These are phyloP conservation scores for Cyprinus carpio DNA, from an alignment of 2,113 vertebrate genomes.

Conservation along the genomic window DNA sequence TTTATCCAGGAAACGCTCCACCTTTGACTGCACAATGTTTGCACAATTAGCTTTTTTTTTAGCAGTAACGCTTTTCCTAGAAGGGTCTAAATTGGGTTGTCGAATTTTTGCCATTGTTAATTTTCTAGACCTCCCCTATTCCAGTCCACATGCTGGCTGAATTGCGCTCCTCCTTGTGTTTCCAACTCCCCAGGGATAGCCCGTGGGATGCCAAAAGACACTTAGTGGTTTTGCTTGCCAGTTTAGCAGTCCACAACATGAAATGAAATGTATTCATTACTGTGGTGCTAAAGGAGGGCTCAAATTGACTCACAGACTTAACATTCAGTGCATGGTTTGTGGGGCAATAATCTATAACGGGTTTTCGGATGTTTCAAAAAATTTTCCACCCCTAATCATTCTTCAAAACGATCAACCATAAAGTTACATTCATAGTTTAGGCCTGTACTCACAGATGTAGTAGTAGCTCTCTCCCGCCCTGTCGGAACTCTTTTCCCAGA, in stretches of 20 bases:
- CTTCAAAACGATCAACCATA: not conserved
- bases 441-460: conserved; percentile 90
- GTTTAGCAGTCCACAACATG: conserved; percentile 12
- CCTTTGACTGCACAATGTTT: not conserved
- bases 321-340: conserved; percentile 28
- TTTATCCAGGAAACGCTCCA: not conserved
- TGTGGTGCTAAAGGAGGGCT: conserved; percentile 27
- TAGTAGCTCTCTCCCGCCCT: conserved; percentile 93
- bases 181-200: conserved; percentile 20
- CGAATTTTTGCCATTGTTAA: conserved; percentile 12
- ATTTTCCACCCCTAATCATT: conserved; percentile 16
- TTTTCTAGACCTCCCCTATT: not conserved
- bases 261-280: conserved; percentile 49
- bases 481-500: conserved; percentile 90
- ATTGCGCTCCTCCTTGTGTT: conserved; percentile 17
- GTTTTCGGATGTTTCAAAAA: conserved; percentile 14
- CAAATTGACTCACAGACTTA: conserved; percentile 40
- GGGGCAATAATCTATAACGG: conserved; percentile 35
- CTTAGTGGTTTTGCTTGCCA: conserved; percentile 31
- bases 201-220: conserved; percentile 42
- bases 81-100: not conserved
- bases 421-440: conserved; percentile 4
- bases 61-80: not conserved
- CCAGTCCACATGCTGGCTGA: not conserved
- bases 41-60: not conserved